Conservation (phyloP, 1,140 invertebrate species). For the Lepidurus apus region DNA sequence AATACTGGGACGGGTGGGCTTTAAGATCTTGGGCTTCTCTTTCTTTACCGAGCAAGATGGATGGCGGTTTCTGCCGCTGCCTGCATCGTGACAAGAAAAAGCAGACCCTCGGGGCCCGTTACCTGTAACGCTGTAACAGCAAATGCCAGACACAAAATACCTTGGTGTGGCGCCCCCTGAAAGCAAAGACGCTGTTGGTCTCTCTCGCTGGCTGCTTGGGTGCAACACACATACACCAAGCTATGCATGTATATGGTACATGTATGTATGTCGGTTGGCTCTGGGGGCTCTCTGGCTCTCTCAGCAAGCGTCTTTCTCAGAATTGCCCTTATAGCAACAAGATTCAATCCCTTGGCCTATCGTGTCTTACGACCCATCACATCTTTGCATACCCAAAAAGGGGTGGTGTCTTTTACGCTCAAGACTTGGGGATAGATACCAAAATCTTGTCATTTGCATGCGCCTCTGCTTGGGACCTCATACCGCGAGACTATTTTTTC, state of each 20-base stretch:
- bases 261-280: slow-evolving; percentile 6
- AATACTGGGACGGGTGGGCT: neutral
- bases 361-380: slow-evolving; percentile 16
- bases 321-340: slow-evolving; percentile 11
- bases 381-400: slow-evolving; percentile 17
- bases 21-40: neutral
- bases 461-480: neutral
- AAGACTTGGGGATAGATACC: neutral
- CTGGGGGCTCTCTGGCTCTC: neutral
- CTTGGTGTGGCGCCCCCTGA: neutral
- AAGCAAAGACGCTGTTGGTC: neutral
- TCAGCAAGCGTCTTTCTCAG: slow-evolving; percentile 10
- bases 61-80: neutral
- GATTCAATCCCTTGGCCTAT: slow-evolving; percentile 15
- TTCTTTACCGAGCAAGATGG: neutral
- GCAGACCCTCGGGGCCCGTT: neutral
- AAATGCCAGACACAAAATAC: slow-evolving; percentile 7
- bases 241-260: neutral
- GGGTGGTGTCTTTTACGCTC: neutral
- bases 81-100: slow-evolving; percentile 9
- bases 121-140: slow-evolving; percentile 10
- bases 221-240: neutral
- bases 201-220: neutral
- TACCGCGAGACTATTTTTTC: neutral
- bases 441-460: slow-evolving; percentile 10